Evolutionary conservation across 2,797 vertebrate genomes (phyloP), one percentile per base, ranked within the genome.

Genomic region (Pseudochaenichthys georgianus): DNA sequence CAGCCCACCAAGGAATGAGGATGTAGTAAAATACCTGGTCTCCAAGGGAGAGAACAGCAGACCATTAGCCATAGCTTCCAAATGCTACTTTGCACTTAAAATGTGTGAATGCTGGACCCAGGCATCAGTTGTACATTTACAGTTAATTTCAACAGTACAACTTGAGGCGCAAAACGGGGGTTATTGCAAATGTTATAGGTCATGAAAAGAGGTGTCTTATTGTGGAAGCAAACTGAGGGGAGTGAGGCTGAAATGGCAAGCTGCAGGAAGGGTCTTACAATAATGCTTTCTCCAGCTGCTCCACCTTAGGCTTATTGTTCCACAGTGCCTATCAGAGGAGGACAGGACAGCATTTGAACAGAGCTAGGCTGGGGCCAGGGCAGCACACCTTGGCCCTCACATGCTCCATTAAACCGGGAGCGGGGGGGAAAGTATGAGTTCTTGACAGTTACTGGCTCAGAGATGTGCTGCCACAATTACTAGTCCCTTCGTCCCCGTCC

Each of bases 201-300:
- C 64, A 60, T 62, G 57, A 75, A 70, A 67, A 72, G 45, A 75
- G 16, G 55, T 19, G 54, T 70, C 63, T 75, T 71, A 70, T 54
- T 78, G 79, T 55, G 57, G 60, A 61, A 46, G 77, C 72, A 65
- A 87, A 79, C 16, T 16, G 64, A 84, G 77, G 75, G 75, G 71
- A 73, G 73, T 19, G 63, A 89, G 70, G 83, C 83, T 83, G 89
- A 86, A 93, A 92, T 81, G 83, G 69, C 72, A 77, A 91, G 81
- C 86, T 86, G 78, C 84, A 83, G 83, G 86, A 92, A 74, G 82
- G 79, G 81, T 89, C 81, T 88, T 83, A 68, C 81, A 80, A 84
- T 92, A 89, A 94, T 93, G 88, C 70, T 57, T 92, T 92, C 81
- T 82, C 79, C 93, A 92, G 89, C 93, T 93, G 93, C 85, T 91